Evolutionary conservation across 2,888 invertebrate genomes (phyloP).

Genomic region (Dryococelus australis): DNA sequence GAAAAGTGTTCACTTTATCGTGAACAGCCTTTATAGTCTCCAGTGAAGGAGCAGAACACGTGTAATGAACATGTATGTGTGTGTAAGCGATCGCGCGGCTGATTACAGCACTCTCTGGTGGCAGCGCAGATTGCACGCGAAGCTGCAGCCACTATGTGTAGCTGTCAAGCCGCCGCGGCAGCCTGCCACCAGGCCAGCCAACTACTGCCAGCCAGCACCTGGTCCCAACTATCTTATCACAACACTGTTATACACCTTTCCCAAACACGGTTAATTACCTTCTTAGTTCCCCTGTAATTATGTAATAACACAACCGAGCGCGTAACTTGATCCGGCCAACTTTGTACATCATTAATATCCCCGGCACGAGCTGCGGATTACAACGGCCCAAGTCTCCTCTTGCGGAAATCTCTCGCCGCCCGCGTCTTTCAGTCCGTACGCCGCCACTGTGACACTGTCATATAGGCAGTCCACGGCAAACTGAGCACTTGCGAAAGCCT

Average conservation of each 20-base stretch:
- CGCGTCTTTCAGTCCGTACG: too few species aligned
- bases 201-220: neutral
- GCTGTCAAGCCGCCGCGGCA: too few species aligned
- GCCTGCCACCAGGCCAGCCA: neutral
- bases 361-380: neutral
- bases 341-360: constrained; percentile 16
- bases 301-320: constrained; percentile 20
- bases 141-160: too few species aligned
- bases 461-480: too few species aligned
- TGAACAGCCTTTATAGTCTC: too few species aligned
- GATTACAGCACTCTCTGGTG: neutral
- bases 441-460: too few species aligned
- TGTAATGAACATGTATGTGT: neutral
- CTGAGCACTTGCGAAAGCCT: too few species aligned
- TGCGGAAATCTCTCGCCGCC: too few species aligned
- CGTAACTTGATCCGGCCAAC: neutral
- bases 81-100: neutral
- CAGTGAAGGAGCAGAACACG: neutral
- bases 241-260: constrained; percentile 19
- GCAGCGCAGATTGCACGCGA: neutral
- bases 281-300: constrained; percentile 22
- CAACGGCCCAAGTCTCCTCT: neutral
- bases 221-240: constrained; percentile 1
- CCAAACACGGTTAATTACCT: constrained; percentile 23
- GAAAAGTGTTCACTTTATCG: too few species aligned